These are phyloP conservation scores for Peromyscus polionotus DNA, from an alignment of 2,113 vertebrate species.

Conservation along the genomic window DNA sequence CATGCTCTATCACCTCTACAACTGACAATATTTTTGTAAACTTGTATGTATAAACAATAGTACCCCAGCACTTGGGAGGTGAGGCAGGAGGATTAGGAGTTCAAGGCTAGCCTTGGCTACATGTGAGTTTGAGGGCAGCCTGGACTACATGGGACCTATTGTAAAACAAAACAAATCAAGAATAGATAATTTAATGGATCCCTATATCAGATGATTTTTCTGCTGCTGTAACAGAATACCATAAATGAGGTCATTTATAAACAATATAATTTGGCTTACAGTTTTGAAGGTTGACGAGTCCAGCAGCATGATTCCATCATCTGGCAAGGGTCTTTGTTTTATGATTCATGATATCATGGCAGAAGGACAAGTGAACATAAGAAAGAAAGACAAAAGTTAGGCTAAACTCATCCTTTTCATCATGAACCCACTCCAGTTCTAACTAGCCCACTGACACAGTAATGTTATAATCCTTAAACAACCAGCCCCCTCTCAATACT, in stretches of 20 bases:
- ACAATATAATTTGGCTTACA: not conserved
- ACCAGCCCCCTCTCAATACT: not conserved
- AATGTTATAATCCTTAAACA: not conserved
- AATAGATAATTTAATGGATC: conserved; percentile 18
- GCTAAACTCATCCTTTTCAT: not conserved
- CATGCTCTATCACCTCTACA: not conserved
- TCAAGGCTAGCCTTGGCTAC: not conserved
- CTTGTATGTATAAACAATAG: conserved; percentile 52
- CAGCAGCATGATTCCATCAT: not conserved
- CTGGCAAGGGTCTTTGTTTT: not conserved
- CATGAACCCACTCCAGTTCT: not conserved
- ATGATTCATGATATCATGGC: not conserved
- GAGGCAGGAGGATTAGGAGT: not conserved
- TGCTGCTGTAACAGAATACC: not conserved
- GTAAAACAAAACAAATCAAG: not conserved
- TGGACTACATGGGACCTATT: not conserved
- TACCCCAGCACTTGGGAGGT: not conserved
- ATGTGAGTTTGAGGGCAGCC: not conserved
- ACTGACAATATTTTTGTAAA: conserved; percentile 31
- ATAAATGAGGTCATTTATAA: not conserved
- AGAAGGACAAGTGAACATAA: not conserved
- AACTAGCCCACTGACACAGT: not conserved
- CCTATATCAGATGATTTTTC: not conserved
- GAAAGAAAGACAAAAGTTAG: not conserved
- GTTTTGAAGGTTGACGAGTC: not conserved